Evolutionary conservation across 53 echinoderm and acorn worm species (phyloP), one percentile per base, ranked within the genome.

Genomic region (Crossaster papposus): DNA sequence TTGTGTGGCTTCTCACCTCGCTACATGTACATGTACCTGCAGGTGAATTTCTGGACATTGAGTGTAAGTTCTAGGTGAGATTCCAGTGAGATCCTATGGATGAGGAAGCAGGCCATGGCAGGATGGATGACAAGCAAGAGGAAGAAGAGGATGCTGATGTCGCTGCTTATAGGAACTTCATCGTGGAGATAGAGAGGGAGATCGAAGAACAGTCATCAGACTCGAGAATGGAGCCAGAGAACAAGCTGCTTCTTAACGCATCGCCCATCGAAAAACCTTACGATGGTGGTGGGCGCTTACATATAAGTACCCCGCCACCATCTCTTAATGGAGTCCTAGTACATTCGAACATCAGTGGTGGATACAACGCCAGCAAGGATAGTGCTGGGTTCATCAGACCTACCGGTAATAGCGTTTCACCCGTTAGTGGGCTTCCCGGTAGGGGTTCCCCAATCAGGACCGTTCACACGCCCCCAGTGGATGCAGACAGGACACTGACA

Each of bases 161-260:
- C 8, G 93, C 93, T 30, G 92, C 91, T 9, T 95, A 95, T 89
- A 83, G 83, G 58, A 82, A 95, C 64, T 84, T 84, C 85, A 95
- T 95, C 38, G 76, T 91, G 29, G 83, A 95, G 80, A 95, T 95
- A 80, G 95, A 95, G 72, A 63, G 79, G 22, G 91, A 93, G 70
- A 89, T 92, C 30, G 92, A 76, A 2, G 87, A 87, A 63, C 87
- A 87, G 77, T 87, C 87, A 1, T 24, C 62, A 35, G 87, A 87
- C 55, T 6, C 77, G 6, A 23, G 63, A n/a, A 58, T 4, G 14
- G 87, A 87, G 22, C 23, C 32, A 3, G 77, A 58, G 4, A 65
- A 75, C 63, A 71, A 68, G 34, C 31, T 75, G 0, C 34, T 63
- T 34, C 38, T 82, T 34, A 77, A 79, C 9, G 14, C 78, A 14